Evolutionary conservation across 2,797 vertebrate genomes (phyloP).

Genomic region (Pseudochromis fuscus): DNA sequence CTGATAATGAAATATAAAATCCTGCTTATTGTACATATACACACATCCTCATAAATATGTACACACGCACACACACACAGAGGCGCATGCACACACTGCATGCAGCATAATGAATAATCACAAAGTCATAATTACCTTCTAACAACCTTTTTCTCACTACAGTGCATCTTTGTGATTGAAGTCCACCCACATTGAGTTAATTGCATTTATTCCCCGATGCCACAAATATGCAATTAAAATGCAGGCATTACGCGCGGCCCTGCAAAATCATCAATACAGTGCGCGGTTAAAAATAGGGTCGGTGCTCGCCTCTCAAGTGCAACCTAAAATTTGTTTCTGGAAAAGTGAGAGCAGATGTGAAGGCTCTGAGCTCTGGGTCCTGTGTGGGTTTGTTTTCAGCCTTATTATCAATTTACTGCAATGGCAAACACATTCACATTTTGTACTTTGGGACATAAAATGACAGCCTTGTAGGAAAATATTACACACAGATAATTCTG

Average conservation of each 20-base stretch:
- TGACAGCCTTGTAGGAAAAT: neutral
- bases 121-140: conserved; percentile 84
- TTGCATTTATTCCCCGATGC: conserved; percentile 82
- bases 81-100: conserved; percentile 37
- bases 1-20: conserved; percentile 65
- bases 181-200: conserved; percentile 86
- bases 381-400: neutral
- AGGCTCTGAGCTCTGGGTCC: neutral
- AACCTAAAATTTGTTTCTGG: conserved; percentile 39
- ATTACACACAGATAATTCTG: neutral
- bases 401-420: conserved; percentile 3
- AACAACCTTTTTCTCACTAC: conserved; percentile 83
- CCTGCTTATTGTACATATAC: conserved; percentile 68
- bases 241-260: conserved; percentile 69
- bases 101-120: conserved; percentile 80
- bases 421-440: neutral
- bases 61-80: conserved; percentile 32
- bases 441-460: neutral
- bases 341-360: conserved; percentile 16
- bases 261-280: conserved; percentile 78
- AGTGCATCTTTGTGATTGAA: conserved; percentile 85
- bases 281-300: conserved; percentile 68
- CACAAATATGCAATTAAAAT: conserved; percentile 82
- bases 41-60: conserved; percentile 43
- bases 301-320: conserved; percentile 38